Evolutionary conservation across 92 coral and sea anemone genomes (phyloP).

Genomic region (Heteractis magnifica): DNA sequence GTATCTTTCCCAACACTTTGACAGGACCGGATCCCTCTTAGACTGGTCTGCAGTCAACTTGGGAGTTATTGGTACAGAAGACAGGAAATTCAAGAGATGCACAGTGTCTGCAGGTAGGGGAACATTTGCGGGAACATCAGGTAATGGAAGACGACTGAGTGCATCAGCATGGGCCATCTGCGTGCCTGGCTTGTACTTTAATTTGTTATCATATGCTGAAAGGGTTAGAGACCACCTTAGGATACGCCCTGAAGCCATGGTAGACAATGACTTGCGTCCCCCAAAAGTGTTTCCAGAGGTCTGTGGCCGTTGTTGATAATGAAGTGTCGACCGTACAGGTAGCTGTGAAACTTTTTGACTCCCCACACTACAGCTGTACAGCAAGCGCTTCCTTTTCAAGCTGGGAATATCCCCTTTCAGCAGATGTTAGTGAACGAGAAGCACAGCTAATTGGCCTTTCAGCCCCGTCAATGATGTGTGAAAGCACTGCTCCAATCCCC

Average conservation of each 20-base stretch:
- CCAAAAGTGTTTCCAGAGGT: not conserved
- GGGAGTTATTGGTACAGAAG: not conserved
- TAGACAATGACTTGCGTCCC: not conserved
- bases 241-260: slow-evolving; percentile 1
- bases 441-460: not conserved
- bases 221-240: not conserved
- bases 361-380: slow-evolving; percentile 13
- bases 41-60: not conserved
- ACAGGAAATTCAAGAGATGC: not conserved
- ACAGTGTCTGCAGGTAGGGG: slow-evolving; percentile 3
- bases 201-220: too few species aligned
- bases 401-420: not conserved
- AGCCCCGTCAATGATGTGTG: not conserved
- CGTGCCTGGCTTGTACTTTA: too few species aligned
- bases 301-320: not conserved
- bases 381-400: slow-evolving; percentile 1
- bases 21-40: not conserved
- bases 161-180: too few species aligned
- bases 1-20: too few species aligned
- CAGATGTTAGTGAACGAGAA: not conserved
- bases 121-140: not conserved
- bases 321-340: slow-evolving; percentile 1
- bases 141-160: slow-evolving; percentile 2
- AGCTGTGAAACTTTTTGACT: not conserved
- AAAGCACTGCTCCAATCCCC: slow-evolving; percentile 3